Evolutionary conservation across 2,113 vertebrate species (phyloP).

Genomic region (Hiodon tergisus): DNA sequence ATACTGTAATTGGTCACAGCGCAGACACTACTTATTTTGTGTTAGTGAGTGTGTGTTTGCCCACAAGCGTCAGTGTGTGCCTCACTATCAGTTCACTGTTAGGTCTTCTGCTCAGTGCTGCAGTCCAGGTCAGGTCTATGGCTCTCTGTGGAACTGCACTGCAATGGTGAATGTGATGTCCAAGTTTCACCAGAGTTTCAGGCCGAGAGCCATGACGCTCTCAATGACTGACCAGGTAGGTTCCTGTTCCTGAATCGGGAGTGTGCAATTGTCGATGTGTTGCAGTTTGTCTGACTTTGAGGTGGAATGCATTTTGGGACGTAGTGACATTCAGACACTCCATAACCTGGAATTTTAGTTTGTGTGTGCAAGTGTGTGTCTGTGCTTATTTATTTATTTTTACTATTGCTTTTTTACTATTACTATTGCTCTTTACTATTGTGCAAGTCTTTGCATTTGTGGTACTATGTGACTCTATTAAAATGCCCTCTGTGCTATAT

Average conservation of each 20-base stretch:
- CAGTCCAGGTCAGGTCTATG: slow-evolving; percentile 22
- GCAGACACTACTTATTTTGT: slow-evolving; percentile 42
- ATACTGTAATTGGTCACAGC: slow-evolving; percentile 27
- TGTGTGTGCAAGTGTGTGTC: too few relatives aligned
- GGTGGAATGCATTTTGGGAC: too few relatives aligned
- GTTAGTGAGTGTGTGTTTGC: slow-evolving; percentile 20
- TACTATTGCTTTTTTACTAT: too few relatives aligned
- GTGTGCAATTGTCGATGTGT: too few relatives aligned
- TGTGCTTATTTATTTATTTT: too few relatives aligned
- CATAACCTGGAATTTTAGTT: too few relatives aligned
- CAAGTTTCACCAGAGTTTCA: slow-evolving; percentile 31
- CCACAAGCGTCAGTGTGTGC: background rate
- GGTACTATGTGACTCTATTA: too few relatives aligned
- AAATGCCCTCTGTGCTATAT: too few relatives aligned
- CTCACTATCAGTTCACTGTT: background rate
- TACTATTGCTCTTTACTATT: too few relatives aligned
- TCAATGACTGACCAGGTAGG: slow-evolving; percentile 46
- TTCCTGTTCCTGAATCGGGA: background rate
- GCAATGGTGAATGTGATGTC: slow-evolving; percentile 56
- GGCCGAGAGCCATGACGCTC: slow-evolving; percentile 37
- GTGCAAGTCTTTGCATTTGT: too few relatives aligned
- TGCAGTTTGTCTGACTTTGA: too few relatives aligned
- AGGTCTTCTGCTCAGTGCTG: background rate
- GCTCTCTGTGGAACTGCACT: slow-evolving; percentile 1
- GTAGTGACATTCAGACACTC: too few relatives aligned